Evolutionary conservation across 2,888 invertebrate species (phyloP).

Genomic region (Cerceris ruficornis): DNA sequence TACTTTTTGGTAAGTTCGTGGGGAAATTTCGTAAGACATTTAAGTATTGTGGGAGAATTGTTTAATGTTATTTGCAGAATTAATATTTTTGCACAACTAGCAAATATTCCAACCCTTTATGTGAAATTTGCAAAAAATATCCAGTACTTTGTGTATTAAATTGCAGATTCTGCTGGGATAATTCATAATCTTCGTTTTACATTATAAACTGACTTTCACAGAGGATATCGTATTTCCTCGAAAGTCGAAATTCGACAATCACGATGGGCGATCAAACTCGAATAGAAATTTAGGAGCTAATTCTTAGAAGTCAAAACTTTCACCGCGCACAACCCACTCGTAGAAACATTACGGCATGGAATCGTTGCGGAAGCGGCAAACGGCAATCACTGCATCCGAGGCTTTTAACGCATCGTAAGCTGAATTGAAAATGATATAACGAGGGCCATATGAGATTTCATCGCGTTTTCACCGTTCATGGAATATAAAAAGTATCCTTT

Average conservation of each 20-base stretch:
- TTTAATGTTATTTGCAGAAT: too few species aligned
- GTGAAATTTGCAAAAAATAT: too few species aligned
- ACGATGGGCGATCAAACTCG: not conserved
- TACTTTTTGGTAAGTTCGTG: too few species aligned
- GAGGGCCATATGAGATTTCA: slow-evolving; percentile 18
- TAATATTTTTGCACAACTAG: too few species aligned
- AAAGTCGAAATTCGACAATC: not conserved
- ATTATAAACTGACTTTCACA: too few species aligned
- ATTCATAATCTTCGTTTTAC: too few species aligned
- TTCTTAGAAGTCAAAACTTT: slow-evolving; percentile 41
- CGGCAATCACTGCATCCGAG: slow-evolving; percentile 60
- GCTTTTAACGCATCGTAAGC: slow-evolving; percentile 61
- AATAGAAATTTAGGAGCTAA: not conserved
- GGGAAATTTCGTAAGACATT: too few species aligned
- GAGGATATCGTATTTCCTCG: not conserved
- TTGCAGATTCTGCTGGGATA: too few species aligned
- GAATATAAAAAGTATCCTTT: slow-evolving; percentile 12
- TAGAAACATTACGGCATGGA: slow-evolving; percentile 29
- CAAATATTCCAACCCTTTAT: too few species aligned
- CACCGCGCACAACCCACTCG: slow-evolving; percentile 2
- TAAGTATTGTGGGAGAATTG: too few species aligned
- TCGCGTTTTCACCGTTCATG: slow-evolving; percentile 2
- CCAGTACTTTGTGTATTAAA: too few species aligned
- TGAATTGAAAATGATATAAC: slow-evolving; percentile 54
- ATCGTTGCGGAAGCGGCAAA: slow-evolving; percentile 45